Evolutionary conservation across 2,888 invertebrate genomes (phyloP), one percentile per base, ranked within the genome.

Genomic region (Eupithecia inturbata): DNA sequence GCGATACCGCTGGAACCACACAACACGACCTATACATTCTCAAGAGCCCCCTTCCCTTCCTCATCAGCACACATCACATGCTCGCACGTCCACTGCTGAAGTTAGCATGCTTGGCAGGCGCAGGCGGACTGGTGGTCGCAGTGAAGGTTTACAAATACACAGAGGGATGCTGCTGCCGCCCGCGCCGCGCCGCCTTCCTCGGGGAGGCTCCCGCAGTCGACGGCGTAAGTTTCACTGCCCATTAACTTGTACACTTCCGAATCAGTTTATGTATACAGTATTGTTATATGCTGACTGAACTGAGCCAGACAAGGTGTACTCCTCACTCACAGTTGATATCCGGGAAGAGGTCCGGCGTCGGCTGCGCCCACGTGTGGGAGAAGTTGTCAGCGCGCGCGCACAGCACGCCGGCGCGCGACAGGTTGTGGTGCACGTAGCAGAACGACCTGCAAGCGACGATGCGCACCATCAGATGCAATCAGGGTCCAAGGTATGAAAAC

Each of bases 341-440:
- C 10, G 96, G 95, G 85, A 97, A 96, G 77, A 96, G 94, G 16
- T 95, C 90, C 57, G 96, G 96, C 76, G 95, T 84, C 68, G 95
- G 95, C 84, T 96, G 88, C 72, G 90, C 89, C 95, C 96, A 96
- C 79, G 93, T 93, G 71, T 92, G 89, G 68, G 94, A 89, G 83
- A 97, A 92, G 89, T 97, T 95, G 84, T 96, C 96, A 68, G 96
- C 95, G 81, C 95, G 93, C 78, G 96, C 96, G 89, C 97, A 97
- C 82, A 95, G 95, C 79, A 97, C 89, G 69, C 90, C 87, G 41
- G 95, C 88, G 69, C 86, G 87, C 70, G 95, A 95, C 78, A 95
- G 85, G 86, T 95, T 95, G 87, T 95, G 95, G 86, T 96, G 96
- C 83, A 98, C 96, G 94, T 97, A 97, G 91, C 87, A 87, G n/a